Base-by-base conservation (phyloP, 2,113 vertebrate genomes). In the Plotosus lineatus region DNA sequence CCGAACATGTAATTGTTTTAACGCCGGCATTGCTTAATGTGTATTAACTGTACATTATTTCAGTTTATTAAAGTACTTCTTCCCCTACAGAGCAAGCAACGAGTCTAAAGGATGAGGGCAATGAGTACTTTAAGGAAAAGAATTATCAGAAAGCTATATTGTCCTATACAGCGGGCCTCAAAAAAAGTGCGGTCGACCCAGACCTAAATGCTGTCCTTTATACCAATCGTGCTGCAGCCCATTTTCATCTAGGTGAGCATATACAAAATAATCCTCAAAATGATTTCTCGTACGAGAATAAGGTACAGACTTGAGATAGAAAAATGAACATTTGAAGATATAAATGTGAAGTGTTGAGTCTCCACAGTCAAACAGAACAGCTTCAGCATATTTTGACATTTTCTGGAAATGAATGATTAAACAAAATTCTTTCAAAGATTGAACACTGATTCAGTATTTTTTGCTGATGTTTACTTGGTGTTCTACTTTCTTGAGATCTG, bases 121-220 rank as follows among this genome's bases (percentile, higher is more conserved):
- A 98, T 80, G 92, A 90, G 12, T 98, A 94, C 85, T 99, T 99
- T 89, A 96, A 93, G 85, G 96, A 98, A 88, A 95, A 93, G 90
- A 91, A 96, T 82, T 99, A 98, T 85, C 65, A 91, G 55, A 95
- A 93, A 80, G 95, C 97, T 0, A 86, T 96, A 3, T 6, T 90
- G 51, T 90, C 93, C 0, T 99, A 99, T 85, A 93, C 93, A 1
- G 96, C 92, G 51, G 97, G 94, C 36, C 85, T 99, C 72, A 94
- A 91, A 78, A 94, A 91, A 91, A 94, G 94, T 0, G 93, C 93
- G 75, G 61, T 10, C 0, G 94, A 98, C 19, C 15, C 80, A 0
- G 94, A 95, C 50, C 90, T 98, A 78, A 90, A 91, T 17, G 88
- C 90, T 2, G 77, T 98, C 74, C 93, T 99, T 65, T 90, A 93